A percentile compares a stretch with the other conserved stretches of the same genome.
These are phyloP conservation scores for Acanthopleura granulata DNA, from an alignment of 2,888 invertebrate species.

Conservation along the genomic window DNA sequence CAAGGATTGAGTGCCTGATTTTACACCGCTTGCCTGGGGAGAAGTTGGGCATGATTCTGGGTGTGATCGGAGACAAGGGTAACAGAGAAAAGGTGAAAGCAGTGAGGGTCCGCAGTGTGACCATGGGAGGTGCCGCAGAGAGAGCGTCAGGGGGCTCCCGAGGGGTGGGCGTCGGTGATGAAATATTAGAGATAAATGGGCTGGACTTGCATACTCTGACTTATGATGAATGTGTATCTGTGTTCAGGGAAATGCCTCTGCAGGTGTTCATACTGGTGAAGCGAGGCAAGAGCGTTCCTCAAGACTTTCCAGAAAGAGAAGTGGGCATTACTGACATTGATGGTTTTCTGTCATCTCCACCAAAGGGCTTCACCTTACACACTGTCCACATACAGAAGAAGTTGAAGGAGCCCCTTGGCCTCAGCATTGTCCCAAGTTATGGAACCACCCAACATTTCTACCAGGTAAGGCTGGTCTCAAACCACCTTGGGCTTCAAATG, in stretches of 20 bases:
- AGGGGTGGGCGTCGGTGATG: slow-evolving; percentile 85
- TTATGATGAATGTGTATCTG: slow-evolving; percentile 88
- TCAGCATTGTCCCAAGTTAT: slow-evolving; percentile 61
- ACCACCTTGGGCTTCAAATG: no score
- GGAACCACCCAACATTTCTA: slow-evolving; percentile 55
- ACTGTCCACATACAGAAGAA: slow-evolving; percentile 46
- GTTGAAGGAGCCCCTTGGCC: slow-evolving; percentile 53
- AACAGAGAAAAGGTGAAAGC: slow-evolving; percentile 84
- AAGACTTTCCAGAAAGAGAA: neutral
- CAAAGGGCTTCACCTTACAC: slow-evolving; percentile 42
- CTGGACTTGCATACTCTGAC: slow-evolving; percentile 82
- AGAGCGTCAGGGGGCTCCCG: slow-evolving; percentile 49
- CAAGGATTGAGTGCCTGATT: slow-evolving; percentile 74
- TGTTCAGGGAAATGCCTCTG: slow-evolving; percentile 85
- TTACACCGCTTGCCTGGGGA: slow-evolving; percentile 91
- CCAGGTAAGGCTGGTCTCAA: slow-evolving; percentile 45
- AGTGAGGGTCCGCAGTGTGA: slow-evolving; percentile 77
- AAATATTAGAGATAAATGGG: slow-evolving; percentile 88
- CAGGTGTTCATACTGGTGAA: slow-evolving; percentile 50
- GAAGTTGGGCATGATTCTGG: slow-evolving; percentile 89
- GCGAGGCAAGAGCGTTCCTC: slow-evolving; percentile 21
- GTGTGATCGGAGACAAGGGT: slow-evolving; percentile 91
- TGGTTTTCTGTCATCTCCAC: slow-evolving; percentile 22
- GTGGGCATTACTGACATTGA: neutral
- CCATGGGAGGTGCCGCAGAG: slow-evolving; percentile 61